phyloP scores from a whole-genome alignment of 2,113 vertebrate species.

The Gallinago jamesoni region DNA sequence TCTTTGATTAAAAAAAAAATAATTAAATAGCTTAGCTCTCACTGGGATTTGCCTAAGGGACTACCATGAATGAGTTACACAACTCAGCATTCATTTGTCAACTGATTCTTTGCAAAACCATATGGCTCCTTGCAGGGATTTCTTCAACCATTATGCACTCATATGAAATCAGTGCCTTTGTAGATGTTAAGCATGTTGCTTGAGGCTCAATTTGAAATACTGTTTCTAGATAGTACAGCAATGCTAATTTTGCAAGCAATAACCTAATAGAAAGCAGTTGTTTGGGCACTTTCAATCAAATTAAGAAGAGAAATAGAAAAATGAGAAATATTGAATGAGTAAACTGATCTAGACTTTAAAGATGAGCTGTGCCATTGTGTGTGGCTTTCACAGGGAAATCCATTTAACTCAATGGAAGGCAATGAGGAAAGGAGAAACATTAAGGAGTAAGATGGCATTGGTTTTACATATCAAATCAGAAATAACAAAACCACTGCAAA shows the following conservation, averaged over 20 bases:
- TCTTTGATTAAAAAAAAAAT: background rate
- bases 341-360: background rate
- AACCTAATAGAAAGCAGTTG: conserved; percentile 20
- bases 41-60: background rate
- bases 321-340: background rate
- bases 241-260: conserved; percentile 1
- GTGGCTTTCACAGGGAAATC: background rate
- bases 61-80: background rate
- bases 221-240: background rate
- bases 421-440: background rate
- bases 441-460: background rate
- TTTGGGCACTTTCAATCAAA: background rate
- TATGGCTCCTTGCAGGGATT: conserved; percentile 32
- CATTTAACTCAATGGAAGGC: background rate
- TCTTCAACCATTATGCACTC: conserved; percentile 15
- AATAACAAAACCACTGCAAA: background rate
- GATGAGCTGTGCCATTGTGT: background rate
- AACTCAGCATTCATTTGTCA: background rate
- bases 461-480: background rate
- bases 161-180: background rate
- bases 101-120: conserved; percentile 7
- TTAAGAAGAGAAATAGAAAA: background rate
- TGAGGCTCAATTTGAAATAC: conserved; percentile 22
- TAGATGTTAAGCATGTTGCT: background rate
- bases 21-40: background rate